Evolutionary conservation across 2,113 vertebrate genomes (phyloP), one percentile per base, ranked within the genome.

Genomic region (Xenus cinereus): DNA sequence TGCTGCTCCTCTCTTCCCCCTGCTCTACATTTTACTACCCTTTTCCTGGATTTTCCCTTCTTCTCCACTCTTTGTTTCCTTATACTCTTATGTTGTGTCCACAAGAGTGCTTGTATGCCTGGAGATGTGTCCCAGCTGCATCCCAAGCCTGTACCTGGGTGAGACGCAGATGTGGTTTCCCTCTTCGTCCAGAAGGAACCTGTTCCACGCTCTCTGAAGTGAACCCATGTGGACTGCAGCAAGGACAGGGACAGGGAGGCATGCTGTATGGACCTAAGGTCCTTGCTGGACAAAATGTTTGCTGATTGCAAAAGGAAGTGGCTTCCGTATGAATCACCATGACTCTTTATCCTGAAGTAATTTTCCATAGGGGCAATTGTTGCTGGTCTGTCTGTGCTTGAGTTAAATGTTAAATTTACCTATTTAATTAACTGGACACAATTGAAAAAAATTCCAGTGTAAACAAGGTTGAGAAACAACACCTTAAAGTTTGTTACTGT

Each of bases 201-300:
- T 43, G 3, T 43, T 18, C 39, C 6, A 3, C 37, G 15, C 20
- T 74, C 13, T n/a, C 64, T 41, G 17, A 43, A 23, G 30, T 27
- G 35, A 71, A 35, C 17, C 18, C 3, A 7, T 2, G 3, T 8
- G 4, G 18, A 27, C 19, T n/a, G 28, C 62, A 87, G 27, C 16
- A 64, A 60, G 15, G 28, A 64, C 0, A 0, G 37, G n/a, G 18
- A 20, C 24, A 23, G 48, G 22, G 48, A 60, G 4, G 5, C 7
- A 1, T 18, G 12, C 22, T 77, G 2, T 19, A 17, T n/a, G 69
- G 37, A 63, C 5, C 14, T 35, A 33, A 43, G 21, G 7, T 56
- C 16, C 43, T 63, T 54, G 28, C 46, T 63, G 37, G 10, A 4
- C 39, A 59, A 23, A 73, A 69, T 14, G 22, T 30, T 43, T 60